Conservation (phyloP, 2,113 vertebrate genomes). For the Progne subis region DNA sequence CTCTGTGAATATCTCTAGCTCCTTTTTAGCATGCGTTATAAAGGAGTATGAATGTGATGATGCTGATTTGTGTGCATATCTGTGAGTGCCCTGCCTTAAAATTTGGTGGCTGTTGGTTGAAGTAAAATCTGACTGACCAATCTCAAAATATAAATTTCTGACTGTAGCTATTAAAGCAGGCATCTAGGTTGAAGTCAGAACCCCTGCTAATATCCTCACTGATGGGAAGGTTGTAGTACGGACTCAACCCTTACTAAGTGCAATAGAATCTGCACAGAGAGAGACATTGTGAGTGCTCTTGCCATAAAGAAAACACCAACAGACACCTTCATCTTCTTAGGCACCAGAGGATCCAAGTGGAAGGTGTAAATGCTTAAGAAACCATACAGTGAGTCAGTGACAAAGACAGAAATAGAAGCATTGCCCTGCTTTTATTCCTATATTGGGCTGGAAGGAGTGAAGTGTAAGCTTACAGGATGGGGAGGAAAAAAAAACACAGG, state of each 20-base stretch:
- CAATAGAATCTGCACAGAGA: not conserved
- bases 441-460: not conserved
- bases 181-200: not conserved
- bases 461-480: not conserved
- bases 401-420: slow-evolving; percentile 43
- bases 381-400: slow-evolving; percentile 12
- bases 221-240: not conserved
- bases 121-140: not conserved
- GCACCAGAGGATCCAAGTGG: not conserved
- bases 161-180: not conserved
- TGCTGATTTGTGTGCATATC: not conserved
- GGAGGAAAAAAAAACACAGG: not conserved
- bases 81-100: not conserved
- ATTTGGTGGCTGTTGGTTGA: not conserved
- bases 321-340: not conserved
- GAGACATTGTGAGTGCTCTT: not conserved
- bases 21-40: not conserved
- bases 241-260: not conserved
- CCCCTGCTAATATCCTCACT: not conserved
- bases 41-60: not conserved
- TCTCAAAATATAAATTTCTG: not conserved
- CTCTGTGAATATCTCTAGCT: not conserved
- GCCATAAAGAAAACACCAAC: not conserved
- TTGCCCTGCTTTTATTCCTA: not conserved
- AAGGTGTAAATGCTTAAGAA: slow-evolving; percentile 18